Base-by-base conservation (phyloP, 35 echinoderm and acorn worm genomes). In the Heliocidaris tuberculata region DNA sequence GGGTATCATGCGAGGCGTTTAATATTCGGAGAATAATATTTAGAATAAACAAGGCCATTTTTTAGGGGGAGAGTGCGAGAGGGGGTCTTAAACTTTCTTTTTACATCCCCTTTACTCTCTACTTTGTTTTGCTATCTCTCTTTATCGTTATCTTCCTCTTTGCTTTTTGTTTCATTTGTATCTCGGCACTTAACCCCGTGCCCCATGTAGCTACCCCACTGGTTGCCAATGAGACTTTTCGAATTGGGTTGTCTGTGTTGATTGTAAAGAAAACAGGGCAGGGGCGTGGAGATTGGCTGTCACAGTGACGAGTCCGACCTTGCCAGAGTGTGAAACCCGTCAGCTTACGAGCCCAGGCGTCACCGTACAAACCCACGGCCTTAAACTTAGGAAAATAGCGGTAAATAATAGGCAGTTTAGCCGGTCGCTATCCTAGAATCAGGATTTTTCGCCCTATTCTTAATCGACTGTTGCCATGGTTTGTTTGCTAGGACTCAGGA, bases 361-460 rank as follows among this genome's bases (percentile, higher is more conserved):
- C 91, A 93, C 91, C 16, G 47, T 48, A 93, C 91, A 31, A 59
- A 48, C 50, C 91, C 48, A 93, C 21, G 91, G 91, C 91, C 91
- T 93, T 93, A 93, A 93, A 93, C 50, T 59, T 59, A 52, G 47
- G 50, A 93, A 93, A 93, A 93, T 93, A 93, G 2, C 16, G 91
- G 47, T 59, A 2, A 93, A 93, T 93, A 93, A 93, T 93, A 93
- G 91, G 31, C 91, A 93, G 91, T 93, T 93, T 93, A 93, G 91
- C 91, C 91, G 91, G 50, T 48, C 30, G 91, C 50, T 13, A 93
- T 93, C 91, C 47, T 59, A 30, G 50, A 15, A 13, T 59, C 91
- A n/a, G 48, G 47, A 49, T 93, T 93, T 93, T 59, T 8, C 27
- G 13, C 47, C 13, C 11, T 93, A 50, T 59, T 93, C 91, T 30